Percentiles rank a stretch among this genome's conserved stretches.
These are phyloP conservation scores for Drosophila seclusa DNA, from an alignment of 2,888 invertebrate species.

Conservation along the genomic window DNA sequence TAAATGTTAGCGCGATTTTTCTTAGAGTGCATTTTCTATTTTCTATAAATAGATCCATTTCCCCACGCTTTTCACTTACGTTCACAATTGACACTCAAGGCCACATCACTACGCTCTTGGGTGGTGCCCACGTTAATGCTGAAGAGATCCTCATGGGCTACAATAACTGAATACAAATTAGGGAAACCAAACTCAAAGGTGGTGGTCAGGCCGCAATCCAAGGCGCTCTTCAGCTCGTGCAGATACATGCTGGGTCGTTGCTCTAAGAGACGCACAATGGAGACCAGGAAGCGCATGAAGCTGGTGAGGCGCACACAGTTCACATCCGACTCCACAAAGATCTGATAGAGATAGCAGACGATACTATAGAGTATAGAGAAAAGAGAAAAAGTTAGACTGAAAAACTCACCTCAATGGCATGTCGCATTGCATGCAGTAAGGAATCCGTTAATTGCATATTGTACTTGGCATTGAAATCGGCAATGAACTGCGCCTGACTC, in stretches of 20 bases:
- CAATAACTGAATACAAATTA: conserved; percentile 81
- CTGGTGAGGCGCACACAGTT: conserved; percentile 74
- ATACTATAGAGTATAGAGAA: not conserved
- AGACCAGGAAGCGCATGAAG: conserved; percentile 82
- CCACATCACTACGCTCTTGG: conserved; percentile 82
- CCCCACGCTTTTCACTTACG: conserved; percentile 61
- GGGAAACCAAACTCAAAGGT: conserved; percentile 84
- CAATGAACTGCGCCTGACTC: conserved; percentile 74
- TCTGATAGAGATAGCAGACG: conserved; percentile 53
- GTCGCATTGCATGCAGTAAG: conserved; percentile 83
- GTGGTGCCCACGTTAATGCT: conserved; percentile 72
- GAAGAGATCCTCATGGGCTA: conserved; percentile 83
- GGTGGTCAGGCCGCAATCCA: conserved; percentile 77
- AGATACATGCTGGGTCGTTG: conserved; percentile 76
- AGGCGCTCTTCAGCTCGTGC: conserved; percentile 79
- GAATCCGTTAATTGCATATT: conserved; percentile 75
- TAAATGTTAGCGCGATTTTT: not conserved
- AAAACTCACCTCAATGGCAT: conserved; percentile 81
- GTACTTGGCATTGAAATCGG: conserved; percentile 75
- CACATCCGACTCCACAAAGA: conserved; percentile 64
- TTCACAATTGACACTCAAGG: conserved; percentile 78
- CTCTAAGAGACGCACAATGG: conserved; percentile 81
- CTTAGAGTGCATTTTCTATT: not conserved
- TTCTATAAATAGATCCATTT: not conserved
- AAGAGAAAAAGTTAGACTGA: not conserved